These are phyloP conservation scores for Megaptera novaeangliae DNA, from an alignment of 2,113 vertebrate genomes.

Conservation along the genomic window DNA sequence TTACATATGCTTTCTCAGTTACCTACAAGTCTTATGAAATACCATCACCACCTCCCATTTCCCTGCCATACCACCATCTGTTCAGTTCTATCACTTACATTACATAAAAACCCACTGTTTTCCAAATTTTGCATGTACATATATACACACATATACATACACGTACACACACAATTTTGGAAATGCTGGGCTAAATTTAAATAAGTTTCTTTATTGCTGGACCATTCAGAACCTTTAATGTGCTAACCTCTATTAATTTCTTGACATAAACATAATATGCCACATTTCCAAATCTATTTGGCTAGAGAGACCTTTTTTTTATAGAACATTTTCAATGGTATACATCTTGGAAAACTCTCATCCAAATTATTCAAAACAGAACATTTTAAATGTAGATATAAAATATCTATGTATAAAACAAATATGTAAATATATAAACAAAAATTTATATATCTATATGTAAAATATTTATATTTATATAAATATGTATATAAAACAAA, in stretches of 20 bases:
- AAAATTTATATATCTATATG: neutral
- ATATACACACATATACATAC: neutral
- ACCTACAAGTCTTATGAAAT: neutral
- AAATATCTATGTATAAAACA: neutral
- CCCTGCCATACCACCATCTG: neutral
- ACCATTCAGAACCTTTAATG: slow-evolving; percentile 3
- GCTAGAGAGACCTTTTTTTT: neutral
- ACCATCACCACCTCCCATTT: neutral
- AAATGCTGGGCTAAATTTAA: slow-evolving; percentile 7
- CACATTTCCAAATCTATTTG: slow-evolving; percentile 36
- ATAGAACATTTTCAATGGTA: neutral
- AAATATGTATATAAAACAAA: neutral
- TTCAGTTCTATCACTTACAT: neutral
- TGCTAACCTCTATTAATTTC: neutral
- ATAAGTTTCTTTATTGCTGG: neutral
- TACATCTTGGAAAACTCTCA: neutral
- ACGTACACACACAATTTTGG: neutral
- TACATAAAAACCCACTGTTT: neutral
- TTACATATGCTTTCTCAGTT: neutral
- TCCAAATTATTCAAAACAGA: slow-evolving; percentile 1
- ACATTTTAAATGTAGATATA: neutral
- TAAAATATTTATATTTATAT: neutral
- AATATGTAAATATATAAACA: neutral
- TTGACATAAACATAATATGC: neutral
- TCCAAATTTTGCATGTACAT: neutral